These are phyloP conservation scores for Meloidogyne floridensis DNA, from an alignment of 1,140 invertebrate genomes.

Conservation along the genomic window DNA sequence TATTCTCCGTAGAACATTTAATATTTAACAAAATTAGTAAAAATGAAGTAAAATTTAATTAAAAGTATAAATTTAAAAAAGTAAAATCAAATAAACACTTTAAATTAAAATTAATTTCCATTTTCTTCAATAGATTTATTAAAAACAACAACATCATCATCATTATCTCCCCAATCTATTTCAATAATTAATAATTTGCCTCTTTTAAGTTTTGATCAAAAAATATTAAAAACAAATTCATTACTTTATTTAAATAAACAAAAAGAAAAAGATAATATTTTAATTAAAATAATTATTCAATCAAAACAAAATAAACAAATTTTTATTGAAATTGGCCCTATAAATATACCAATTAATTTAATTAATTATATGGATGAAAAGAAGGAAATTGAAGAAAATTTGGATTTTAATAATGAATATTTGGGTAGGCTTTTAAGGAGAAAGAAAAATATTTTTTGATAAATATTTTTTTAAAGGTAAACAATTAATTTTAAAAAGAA, in stretches of 20 bases:
- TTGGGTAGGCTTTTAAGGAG: background rate
- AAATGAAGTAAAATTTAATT: no score
- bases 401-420: conserved; percentile 1
- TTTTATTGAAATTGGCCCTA: background rate
- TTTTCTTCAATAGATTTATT: background rate
- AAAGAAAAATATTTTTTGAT: background rate
- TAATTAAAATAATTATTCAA: conserved; percentile 10
- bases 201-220: conserved; percentile 4
- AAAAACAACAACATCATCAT: background rate
- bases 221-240: background rate
- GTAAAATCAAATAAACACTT: no score
- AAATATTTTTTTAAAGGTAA: background rate
- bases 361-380: background rate
- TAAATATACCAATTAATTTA: background rate
- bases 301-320: background rate
- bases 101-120: no score
- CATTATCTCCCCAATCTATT: background rate
- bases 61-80: no score
- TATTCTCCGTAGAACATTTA: no score
- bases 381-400: background rate
- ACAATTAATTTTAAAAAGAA: background rate
- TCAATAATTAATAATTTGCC: background rate
- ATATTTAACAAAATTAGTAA: no score
- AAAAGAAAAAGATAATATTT: background rate
- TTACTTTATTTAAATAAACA: conserved; percentile 10